Evolutionary conservation across 2,888 invertebrate species (phyloP).

Genomic region (Cryptocephalus primarius): DNA sequence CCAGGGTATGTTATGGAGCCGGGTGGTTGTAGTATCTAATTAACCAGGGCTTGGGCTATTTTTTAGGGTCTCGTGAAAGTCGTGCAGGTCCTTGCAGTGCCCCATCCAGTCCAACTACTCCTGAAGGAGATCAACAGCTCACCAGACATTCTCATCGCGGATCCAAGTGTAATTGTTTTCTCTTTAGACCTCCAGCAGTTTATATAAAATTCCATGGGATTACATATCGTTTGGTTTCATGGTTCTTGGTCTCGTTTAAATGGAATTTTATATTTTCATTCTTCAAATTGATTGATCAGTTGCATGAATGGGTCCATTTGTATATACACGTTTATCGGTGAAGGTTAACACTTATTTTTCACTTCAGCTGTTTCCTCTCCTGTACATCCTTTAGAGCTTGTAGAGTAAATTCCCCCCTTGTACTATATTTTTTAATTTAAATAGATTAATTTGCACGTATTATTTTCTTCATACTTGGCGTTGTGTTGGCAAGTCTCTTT

Average conservation of each 20-base stretch:
- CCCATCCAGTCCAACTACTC: conserved; percentile 62
- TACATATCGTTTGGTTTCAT: background rate
- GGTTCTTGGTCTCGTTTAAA: background rate
- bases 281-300: conserved; percentile 1
- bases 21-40: conserved; percentile 9
- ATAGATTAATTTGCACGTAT: conserved; percentile 7
- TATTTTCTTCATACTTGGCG: conserved; percentile 14
- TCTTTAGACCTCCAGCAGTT: conserved; percentile 1
- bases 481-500: conserved; percentile 20
- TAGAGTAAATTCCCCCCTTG: background rate
- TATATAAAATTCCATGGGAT: conserved; percentile 12
- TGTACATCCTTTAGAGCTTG: too few relatives aligned
- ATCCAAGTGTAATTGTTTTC: conserved; percentile 59
- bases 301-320: conserved; percentile 13
- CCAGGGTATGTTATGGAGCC: conserved; percentile 57
- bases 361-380: conserved; percentile 2
- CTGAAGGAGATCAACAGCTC: conserved; percentile 48
- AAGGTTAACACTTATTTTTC: conserved; percentile 4
- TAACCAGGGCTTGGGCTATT: background rate
- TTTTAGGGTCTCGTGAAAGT: conserved; percentile 46
- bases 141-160: conserved; percentile 69
- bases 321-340: conserved; percentile 5
- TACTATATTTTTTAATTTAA: conserved; percentile 5
- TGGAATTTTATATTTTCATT: conserved; percentile 10
- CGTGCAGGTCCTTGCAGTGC: conserved; percentile 42